phyloP scores from a whole-genome alignment of 2,888 invertebrate genomes.

The Eurytoma californica region DNA sequence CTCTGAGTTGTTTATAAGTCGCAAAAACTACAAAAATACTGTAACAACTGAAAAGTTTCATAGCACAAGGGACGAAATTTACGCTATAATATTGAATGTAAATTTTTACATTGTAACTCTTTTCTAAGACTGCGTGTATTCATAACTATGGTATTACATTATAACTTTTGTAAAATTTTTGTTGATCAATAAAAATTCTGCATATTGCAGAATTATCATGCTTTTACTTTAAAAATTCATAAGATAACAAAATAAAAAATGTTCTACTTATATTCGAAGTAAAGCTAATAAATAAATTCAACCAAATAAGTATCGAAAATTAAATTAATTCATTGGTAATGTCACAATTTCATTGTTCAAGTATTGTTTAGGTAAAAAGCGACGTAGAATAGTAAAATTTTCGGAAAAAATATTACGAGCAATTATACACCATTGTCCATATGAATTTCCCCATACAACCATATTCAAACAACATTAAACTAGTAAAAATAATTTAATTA shows the following conservation, averaged over 20 bases:
- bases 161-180: neutral
- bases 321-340: too few relatives aligned
- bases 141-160: neutral
- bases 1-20: conserved; percentile 20
- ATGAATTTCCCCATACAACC: conserved; percentile 16
- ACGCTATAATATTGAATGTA: too few relatives aligned
- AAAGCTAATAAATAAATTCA: too few relatives aligned
- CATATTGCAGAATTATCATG: too few relatives aligned
- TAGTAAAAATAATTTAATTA: too few relatives aligned
- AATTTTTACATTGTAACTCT: neutral
- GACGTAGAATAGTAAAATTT: conserved; percentile 9
- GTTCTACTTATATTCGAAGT: too few relatives aligned
- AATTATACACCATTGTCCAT: conserved; percentile 31
- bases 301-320: too few relatives aligned
- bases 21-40: conserved; percentile 37
- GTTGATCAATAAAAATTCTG: too few relatives aligned
- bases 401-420: conserved; percentile 1
- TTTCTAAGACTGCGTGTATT: too few relatives aligned
- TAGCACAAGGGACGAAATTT: neutral
- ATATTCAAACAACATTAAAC: neutral
- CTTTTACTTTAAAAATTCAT: too few relatives aligned
- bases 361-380: conserved; percentile 9
- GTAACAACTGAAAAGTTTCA: conserved; percentile 28
- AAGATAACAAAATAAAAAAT: too few relatives aligned
- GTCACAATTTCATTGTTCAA: conserved; percentile 7